Evolutionary conservation across 2,888 invertebrate genomes (phyloP).

Genomic region (Rhagonycha fulva): DNA sequence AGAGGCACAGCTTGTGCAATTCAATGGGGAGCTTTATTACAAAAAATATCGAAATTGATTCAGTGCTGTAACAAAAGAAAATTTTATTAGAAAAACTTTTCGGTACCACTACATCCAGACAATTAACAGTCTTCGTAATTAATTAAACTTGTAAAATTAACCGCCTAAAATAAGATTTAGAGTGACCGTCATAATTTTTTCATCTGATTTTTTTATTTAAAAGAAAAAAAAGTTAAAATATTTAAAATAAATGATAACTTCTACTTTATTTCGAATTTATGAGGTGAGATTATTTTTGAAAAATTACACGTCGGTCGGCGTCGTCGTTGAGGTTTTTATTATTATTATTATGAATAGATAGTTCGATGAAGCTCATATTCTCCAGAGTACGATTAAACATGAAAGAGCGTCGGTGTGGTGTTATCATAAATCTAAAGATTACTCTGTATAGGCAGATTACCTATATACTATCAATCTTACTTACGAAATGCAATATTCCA

Average conservation of each 20-base stretch:
- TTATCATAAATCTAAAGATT: slow-evolving; percentile 27
- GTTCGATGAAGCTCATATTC: slow-evolving; percentile 1
- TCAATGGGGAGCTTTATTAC: slow-evolving; percentile 22
- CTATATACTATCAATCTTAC: slow-evolving; percentile 19
- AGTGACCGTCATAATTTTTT: too few species aligned
- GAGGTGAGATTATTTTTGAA: neutral
- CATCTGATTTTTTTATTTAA: too few species aligned
- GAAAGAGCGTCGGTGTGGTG: slow-evolving; percentile 1
- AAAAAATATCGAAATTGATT: slow-evolving; percentile 12
- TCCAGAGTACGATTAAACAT: slow-evolving; percentile 25
- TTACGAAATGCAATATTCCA: neutral
- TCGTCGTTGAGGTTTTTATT: neutral
- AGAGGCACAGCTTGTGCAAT: slow-evolving; percentile 23
- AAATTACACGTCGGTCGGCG: neutral
- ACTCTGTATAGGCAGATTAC: slow-evolving; percentile 21
- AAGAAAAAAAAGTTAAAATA: too few species aligned
- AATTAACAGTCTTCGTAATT: neutral
- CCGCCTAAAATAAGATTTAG: too few species aligned
- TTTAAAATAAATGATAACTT: too few species aligned
- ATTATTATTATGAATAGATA: neutral
- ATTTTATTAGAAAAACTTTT: neutral
- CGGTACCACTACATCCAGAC: neutral
- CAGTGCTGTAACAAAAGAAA: slow-evolving; percentile 14
- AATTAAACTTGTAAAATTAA: too few species aligned
- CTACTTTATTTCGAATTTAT: neutral